Evolutionary conservation across 2,113 vertebrate species (phyloP), one percentile per base, ranked within the genome.

Genomic region (Genyomyrus donnyi): DNA sequence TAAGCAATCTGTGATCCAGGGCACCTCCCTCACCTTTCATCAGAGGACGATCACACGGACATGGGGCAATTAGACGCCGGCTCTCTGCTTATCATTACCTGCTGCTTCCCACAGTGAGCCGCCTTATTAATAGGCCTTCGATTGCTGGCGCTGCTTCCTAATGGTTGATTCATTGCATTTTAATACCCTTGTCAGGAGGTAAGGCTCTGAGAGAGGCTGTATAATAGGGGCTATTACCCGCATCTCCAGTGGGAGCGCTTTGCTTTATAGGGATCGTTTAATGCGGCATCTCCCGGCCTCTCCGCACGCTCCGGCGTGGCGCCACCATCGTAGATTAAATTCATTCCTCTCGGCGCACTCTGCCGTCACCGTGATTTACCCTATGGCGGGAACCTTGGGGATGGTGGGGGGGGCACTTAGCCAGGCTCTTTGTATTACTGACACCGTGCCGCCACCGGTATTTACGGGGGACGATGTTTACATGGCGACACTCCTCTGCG

Each of bases 121-220:
- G 91, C 90, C 88, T 91, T 95, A 94, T 95, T 96, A 96, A 96
- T 95, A 94, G 95, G 93, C 92, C 94, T 95, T 94, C 94, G 94
- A 94, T 96, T 95, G 95, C 96, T 91, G 91, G 93, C 58, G 91
- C 94, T 92, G 52, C 93, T 93, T 95, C 94, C 94, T 95, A 96
- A 96, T 95, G 95, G 95, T 95, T 96, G 95, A 96, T 96, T 96
- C 96, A 96, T 96, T 95, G 95, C 94, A 95, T 96, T 96, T 96
- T 96, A 96, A 96, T 96, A 94, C 94, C 94, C 95, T 94, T 95
- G 95, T 96, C 95, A 96, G 91, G 94, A 94, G 94, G 93, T 93
- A 94, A 91, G 93, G 93, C 93, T 92, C 92, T 85, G 84, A 91
- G 93, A 93, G 93, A 90, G 93, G 85, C 91, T 90, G 74, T 92